phyloP scores from a whole-genome alignment of 2,888 invertebrate species.

The Diaphora mendica region DNA sequence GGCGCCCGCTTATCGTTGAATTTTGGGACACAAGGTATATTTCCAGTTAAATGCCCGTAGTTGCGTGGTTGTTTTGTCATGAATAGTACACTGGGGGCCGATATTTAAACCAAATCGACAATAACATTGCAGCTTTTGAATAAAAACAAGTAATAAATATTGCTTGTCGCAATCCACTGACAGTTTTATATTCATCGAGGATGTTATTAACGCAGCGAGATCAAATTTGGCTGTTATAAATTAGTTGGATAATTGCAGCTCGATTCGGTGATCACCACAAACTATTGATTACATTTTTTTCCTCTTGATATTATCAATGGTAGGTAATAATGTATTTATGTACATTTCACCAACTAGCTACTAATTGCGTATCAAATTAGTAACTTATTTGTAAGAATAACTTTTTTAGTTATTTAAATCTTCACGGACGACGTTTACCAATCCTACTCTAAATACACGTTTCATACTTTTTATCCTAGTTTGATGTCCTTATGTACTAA shows the following conservation, averaged over 20 bases:
- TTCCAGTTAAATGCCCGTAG: conserved; percentile 53
- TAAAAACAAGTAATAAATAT: conserved; percentile 62
- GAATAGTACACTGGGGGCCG: conserved; percentile 58
- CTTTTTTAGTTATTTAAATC: not conserved
- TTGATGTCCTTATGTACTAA: not conserved
- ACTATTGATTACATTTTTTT: not conserved
- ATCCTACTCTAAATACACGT: not conserved
- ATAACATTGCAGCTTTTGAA: conserved; percentile 51
- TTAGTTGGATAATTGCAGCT: not conserved
- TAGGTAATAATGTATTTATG: not conserved
- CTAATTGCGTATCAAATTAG: not conserved
- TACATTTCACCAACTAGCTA: no score
- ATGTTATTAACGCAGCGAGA: conserved; percentile 48
- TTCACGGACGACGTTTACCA: not conserved
- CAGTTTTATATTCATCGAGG: conserved; percentile 53
- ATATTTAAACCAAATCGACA: conserved; percentile 53
- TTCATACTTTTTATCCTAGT: not conserved
- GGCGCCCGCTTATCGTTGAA: no score
- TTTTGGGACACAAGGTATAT: no score
- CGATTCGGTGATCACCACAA: not conserved
- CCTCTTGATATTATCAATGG: not conserved
- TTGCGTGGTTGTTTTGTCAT: conserved; percentile 41
- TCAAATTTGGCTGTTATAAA: conserved; percentile 43
- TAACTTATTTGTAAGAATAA: not conserved
- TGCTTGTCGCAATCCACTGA: conserved; percentile 42